phyloP scores from a whole-genome alignment of 2,888 invertebrate genomes.

The Hyposoter didymator region DNA sequence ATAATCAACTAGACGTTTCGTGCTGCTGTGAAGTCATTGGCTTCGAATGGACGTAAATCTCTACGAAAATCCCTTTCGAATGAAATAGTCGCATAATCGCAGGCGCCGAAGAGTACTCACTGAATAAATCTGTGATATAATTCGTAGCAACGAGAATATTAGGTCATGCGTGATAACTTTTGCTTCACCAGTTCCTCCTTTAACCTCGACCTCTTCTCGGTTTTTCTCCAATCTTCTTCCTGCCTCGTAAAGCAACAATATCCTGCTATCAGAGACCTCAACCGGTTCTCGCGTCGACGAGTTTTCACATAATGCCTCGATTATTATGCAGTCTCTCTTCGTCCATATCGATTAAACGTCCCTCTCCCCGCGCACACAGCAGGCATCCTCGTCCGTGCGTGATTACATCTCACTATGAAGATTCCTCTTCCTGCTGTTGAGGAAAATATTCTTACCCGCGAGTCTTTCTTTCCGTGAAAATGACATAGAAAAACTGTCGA shows the following conservation, averaged over 20 bases:
- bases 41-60: not conserved
- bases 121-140: slow-evolving; percentile 4
- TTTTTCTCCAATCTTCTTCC: slow-evolving; percentile 12
- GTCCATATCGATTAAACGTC: slow-evolving; percentile 54
- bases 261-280: slow-evolving; percentile 5
- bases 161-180: slow-evolving; percentile 59
- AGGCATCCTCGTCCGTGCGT: not conserved
- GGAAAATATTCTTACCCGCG: not conserved
- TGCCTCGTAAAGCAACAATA: slow-evolving; percentile 28
- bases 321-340: slow-evolving; percentile 66
- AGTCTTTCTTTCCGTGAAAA: not conserved
- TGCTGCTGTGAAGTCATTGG: not conserved
- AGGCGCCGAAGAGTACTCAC: not conserved
- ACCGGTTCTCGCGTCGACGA: slow-evolving; percentile 24
- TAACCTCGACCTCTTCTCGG: slow-evolving; percentile 30
- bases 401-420: not conserved
- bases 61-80: not conserved
- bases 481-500: not conserved
- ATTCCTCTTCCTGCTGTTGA: not conserved
- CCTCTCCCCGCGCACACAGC: slow-evolving; percentile 12
- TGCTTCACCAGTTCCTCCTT: slow-evolving; percentile 39
- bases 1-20: not conserved
- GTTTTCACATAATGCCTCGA: slow-evolving; percentile 54
- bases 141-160: slow-evolving; percentile 34
- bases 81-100: slow-evolving; percentile 15